Conservation (phyloP, 2,113 vertebrate genomes). For the Erinaceus europaeus region DNA sequence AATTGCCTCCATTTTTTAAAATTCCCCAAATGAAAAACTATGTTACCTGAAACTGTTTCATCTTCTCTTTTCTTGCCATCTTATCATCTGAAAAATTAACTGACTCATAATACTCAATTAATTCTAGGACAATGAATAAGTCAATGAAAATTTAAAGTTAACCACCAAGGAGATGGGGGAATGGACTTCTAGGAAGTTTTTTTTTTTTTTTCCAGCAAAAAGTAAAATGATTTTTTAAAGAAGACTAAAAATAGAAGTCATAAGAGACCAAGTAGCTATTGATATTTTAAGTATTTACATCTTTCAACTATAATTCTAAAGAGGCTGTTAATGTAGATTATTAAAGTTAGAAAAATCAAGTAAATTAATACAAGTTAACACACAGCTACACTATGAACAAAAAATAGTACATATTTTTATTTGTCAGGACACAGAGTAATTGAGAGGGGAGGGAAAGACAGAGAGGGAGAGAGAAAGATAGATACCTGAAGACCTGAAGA, state of each 20-base stretch:
- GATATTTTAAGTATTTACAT: background rate
- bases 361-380: background rate
- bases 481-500: no score
- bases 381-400: background rate
- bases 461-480: no score
- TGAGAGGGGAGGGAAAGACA: no score
- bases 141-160: background rate
- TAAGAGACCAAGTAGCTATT: background rate
- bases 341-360: constrained; percentile 41
- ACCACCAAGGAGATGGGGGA: background rate
- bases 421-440: no score
- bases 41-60: background rate
- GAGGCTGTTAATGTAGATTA: background rate
- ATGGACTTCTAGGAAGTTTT: background rate
- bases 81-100: background rate
- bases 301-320: constrained; percentile 2
- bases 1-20: no score
- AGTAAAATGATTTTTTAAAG: background rate
- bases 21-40: background rate
- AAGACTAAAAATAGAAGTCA: background rate
- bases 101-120: background rate
- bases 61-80: background rate
- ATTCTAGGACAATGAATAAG: background rate
- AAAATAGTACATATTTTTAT: no score
- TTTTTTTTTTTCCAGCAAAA: background rate